Base-by-base conservation (phyloP, 2,888 invertebrate species). In the Polyploca ridens region DNA sequence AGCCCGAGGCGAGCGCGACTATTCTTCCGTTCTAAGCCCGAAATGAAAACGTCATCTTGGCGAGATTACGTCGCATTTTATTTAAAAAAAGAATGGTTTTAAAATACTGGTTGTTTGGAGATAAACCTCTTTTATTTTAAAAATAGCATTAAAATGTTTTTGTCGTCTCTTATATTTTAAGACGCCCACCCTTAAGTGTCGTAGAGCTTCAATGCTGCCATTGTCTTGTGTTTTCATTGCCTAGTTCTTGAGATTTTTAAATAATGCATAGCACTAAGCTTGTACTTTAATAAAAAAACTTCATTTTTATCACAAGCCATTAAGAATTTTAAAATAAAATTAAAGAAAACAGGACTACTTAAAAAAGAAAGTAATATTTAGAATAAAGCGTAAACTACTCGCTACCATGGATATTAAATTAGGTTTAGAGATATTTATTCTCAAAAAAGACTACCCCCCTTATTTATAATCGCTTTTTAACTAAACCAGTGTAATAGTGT, bases 1-100 rank as follows among this genome's bases (percentile, higher is more conserved):
- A 59, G 63, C 69, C 67, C 27, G 61, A 65, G 66, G 66, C 66
- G 64, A 66, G 65, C 66, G 65, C 66, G 59, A 70, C 72, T 66
- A 71, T 72, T 71, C 64, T 70, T 63, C 63, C 64, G 60, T 41
- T 65, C 64, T 69, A 63, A 67, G 68, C 66, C 66, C 63, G 49
- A 64, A 72, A 71, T 71, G 69, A 70, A 71, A 69, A 69, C 66
- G 68, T 70, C 69, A 70, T 74, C 67, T 68, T 67, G 64, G 44
- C 60, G 68, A 70, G 67, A 72, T 70, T 68, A 65, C 67, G 64
- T 66, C 44, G 65, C 65, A 62, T 65, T 70, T 69, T 67, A 66
- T 69, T 66, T 62, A 57, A 65, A 74, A 72, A n/a, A 16, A n/a
- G 6, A 61, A 66, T 64, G 65, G 66, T 69, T 64, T 64, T 64